A percentile compares a stretch with the other conserved stretches of the same genome.
phyloP scores from a whole-genome alignment of 1,140 invertebrate species.

The Lanistes nyassanus region DNA sequence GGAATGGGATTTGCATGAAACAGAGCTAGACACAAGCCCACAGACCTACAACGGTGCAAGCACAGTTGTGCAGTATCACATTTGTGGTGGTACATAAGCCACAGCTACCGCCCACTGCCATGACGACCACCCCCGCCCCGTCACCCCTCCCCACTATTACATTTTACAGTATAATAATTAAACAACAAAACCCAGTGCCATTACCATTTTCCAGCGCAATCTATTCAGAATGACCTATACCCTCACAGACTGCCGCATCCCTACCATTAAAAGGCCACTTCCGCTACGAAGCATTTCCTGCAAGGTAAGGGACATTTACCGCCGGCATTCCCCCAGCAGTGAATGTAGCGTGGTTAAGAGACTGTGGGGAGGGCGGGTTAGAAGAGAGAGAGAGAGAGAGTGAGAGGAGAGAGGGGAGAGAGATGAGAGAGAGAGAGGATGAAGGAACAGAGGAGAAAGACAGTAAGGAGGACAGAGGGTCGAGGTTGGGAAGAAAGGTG shows the following conservation, averaged over 20 bases:
- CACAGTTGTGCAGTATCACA: too few species aligned
- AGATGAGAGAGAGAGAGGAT: slow-evolving; percentile 10
- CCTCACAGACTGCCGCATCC: neutral
- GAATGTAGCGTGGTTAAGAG: neutral
- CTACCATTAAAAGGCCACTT: neutral
- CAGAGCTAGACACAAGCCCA: too few species aligned
- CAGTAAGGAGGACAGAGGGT: neutral
- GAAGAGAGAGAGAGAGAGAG: slow-evolving; percentile 12
- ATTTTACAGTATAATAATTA: too few species aligned
- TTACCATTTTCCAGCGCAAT: neutral
- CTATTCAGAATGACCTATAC: neutral
- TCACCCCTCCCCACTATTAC: too few species aligned
- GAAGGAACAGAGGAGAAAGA: neutral
- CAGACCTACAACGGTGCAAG: too few species aligned
- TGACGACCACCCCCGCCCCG: too few species aligned
- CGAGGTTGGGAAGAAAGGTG: too few species aligned
- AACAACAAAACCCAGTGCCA: too few species aligned
- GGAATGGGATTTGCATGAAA: too few species aligned
- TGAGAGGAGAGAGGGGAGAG: too few species aligned
- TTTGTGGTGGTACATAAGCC: too few species aligned
- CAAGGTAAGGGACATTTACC: neutral
- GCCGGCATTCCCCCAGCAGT: neutral
- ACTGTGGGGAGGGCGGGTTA: neutral
- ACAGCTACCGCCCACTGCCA: too few species aligned
- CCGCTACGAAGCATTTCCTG: neutral